Conservation (phyloP, 2,113 vertebrate genomes). For the Psilopsiagon aymara region DNA sequence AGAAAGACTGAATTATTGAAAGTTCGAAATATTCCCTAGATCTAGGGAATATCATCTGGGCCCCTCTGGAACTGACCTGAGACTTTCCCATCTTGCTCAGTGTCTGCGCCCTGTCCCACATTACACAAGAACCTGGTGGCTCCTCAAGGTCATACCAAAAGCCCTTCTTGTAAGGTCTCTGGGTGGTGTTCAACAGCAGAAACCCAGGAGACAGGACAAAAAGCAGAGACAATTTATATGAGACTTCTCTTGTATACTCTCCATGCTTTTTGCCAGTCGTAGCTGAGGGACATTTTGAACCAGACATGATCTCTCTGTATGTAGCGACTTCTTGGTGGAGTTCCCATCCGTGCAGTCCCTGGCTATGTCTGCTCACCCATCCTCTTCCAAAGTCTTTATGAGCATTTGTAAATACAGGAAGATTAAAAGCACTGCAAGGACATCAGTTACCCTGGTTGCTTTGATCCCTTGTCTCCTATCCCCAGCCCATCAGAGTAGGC, state of each 20-base stretch:
- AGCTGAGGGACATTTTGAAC: not conserved
- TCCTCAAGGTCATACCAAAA: not conserved
- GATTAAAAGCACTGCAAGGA: not conserved
- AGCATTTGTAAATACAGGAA: not conserved
- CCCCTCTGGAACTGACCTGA: not conserved
- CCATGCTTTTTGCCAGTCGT: not conserved
- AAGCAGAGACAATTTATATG: not conserved
- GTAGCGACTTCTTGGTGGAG: not conserved
- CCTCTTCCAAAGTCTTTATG: not conserved
- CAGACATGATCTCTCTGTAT: not conserved
- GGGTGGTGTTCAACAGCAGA: not conserved
- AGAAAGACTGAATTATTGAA: not conserved
- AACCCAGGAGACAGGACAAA: not conserved
- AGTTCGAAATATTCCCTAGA: not conserved
- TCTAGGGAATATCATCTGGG: not conserved
- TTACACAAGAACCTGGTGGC: not conserved
- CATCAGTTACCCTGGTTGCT: not conserved
- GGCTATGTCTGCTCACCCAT: not conserved
- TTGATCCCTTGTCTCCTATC: not conserved
- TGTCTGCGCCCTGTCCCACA: fast-evolving
- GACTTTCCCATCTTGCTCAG: not conserved
- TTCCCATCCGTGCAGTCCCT: not conserved
- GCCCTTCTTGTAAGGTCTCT: not conserved
- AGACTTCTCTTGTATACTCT: not conserved
- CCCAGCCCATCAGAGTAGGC: not conserved